phyloP scores from a whole-genome alignment of 2,113 vertebrate genomes.

The Parus major region DNA sequence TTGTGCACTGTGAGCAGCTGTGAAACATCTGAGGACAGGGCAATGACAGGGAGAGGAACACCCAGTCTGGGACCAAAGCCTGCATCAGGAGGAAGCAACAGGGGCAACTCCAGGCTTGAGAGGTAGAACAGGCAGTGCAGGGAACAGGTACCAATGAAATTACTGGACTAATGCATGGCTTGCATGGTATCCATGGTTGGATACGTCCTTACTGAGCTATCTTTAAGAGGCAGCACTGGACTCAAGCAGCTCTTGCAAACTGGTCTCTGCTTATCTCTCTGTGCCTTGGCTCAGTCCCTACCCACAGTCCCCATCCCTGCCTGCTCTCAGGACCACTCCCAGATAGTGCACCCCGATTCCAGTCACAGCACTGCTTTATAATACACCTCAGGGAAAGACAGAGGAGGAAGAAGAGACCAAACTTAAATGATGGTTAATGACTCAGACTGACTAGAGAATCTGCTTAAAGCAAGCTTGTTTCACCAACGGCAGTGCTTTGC shows the following conservation, averaged over 20 bases:
- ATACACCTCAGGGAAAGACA: neutral
- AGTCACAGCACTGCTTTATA: neutral
- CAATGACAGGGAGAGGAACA: neutral
- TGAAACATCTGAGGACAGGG: neutral
- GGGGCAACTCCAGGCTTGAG: neutral
- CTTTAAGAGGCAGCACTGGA: neutral
- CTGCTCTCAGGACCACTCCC: neutral
- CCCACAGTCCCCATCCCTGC: neutral
- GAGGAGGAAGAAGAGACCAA: neutral
- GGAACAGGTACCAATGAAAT: neutral
- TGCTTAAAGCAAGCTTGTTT: neutral
- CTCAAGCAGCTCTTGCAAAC: neutral
- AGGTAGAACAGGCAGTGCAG: neutral
- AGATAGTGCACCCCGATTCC: neutral
- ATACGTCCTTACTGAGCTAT: neutral
- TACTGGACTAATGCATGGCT: neutral
- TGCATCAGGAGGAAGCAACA: neutral
- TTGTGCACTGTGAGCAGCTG: neutral
- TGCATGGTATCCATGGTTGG: neutral
- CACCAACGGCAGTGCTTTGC: neutral
- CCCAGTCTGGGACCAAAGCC: neutral
- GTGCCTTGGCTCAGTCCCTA: neutral
- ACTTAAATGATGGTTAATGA: neutral
- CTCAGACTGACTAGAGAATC: neutral
- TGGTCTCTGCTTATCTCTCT: neutral